These are phyloP conservation scores for Bostrychus sinensis DNA, from an alignment of 2,113 vertebrate species.

Conservation along the genomic window DNA sequence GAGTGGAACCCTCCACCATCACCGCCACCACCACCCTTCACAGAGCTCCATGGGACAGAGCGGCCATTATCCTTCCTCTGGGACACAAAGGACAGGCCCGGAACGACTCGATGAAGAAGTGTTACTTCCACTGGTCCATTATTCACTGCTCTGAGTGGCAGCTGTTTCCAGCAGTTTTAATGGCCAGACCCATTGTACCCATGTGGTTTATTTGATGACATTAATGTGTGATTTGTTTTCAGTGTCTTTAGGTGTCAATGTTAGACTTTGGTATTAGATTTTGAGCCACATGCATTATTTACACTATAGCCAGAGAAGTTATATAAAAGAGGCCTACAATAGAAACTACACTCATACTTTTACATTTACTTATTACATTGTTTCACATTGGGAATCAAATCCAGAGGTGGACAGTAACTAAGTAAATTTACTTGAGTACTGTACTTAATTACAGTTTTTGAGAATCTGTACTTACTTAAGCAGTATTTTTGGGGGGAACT, in stretches of 20 bases:
- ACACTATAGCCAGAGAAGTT: neutral
- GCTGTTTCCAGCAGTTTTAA: slow-evolving; percentile 8
- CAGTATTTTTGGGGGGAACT: too few relatives aligned
- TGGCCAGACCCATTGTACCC: slow-evolving; percentile 1
- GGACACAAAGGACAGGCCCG: slow-evolving; percentile 43
- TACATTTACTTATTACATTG: too few relatives aligned
- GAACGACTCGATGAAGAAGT: slow-evolving; percentile 41
- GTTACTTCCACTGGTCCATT: slow-evolving; percentile 48
- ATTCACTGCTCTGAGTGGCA: slow-evolving; percentile 19
- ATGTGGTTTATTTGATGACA: neutral
- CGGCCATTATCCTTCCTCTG: slow-evolving; percentile 61
- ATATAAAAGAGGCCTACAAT: too few relatives aligned
- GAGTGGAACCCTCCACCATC: too few relatives aligned
- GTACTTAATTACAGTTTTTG: too few relatives aligned
- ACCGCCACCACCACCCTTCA: slow-evolving; percentile 21
- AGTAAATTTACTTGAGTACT: too few relatives aligned
- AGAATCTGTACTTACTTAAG: too few relatives aligned
- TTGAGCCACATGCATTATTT: neutral
- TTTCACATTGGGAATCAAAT: too few relatives aligned
- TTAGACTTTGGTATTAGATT: neutral
- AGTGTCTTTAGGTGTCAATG: neutral
- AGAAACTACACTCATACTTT: too few relatives aligned
- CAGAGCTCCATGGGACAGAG: slow-evolving; percentile 54
- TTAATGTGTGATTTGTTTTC: slow-evolving; percentile 2
- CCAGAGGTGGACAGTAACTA: too few relatives aligned